A percentile compares a stretch with the other conserved stretches of the same genome.
These are phyloP conservation scores for Ganaspis brasiliensis DNA, from an alignment of 2,888 invertebrate species.

Conservation along the genomic window DNA sequence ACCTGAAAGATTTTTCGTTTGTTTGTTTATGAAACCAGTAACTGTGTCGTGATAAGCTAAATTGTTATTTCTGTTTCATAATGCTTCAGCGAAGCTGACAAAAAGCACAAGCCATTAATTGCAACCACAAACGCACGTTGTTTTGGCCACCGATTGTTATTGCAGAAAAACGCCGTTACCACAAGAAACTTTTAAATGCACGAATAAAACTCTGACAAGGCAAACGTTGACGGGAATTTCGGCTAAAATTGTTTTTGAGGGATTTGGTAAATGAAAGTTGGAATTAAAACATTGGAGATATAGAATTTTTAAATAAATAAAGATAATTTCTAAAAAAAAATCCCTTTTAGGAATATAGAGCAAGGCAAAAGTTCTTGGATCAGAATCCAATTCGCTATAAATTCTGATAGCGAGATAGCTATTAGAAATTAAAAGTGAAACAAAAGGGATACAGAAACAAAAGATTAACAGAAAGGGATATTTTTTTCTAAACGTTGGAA, in stretches of 20 bases:
- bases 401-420: neutral
- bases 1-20: neutral
- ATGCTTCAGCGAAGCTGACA: neutral
- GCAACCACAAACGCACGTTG: neutral
- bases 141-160: slow-evolving; percentile 2
- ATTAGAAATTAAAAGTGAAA: slow-evolving; percentile 4
- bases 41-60: slow-evolving; percentile 16
- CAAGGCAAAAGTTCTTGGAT: neutral
- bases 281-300: too few species aligned
- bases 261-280: too few species aligned
- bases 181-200: neutral
- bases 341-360: too few species aligned
- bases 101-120: slow-evolving; percentile 8
- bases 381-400: slow-evolving; percentile 5
- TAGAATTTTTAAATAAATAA: too few species aligned
- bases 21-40: neutral
- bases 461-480: neutral
- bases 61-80: slow-evolving; percentile 29
- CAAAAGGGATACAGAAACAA: neutral
- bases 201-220: neutral
- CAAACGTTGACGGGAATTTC: too few species aligned
- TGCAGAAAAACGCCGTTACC: neutral
- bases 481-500: neutral
- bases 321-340: too few species aligned
- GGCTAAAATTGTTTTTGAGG: too few species aligned